Conservation (phyloP, 2,113 vertebrate species). For the Ctenodactylus gundi region DNA sequence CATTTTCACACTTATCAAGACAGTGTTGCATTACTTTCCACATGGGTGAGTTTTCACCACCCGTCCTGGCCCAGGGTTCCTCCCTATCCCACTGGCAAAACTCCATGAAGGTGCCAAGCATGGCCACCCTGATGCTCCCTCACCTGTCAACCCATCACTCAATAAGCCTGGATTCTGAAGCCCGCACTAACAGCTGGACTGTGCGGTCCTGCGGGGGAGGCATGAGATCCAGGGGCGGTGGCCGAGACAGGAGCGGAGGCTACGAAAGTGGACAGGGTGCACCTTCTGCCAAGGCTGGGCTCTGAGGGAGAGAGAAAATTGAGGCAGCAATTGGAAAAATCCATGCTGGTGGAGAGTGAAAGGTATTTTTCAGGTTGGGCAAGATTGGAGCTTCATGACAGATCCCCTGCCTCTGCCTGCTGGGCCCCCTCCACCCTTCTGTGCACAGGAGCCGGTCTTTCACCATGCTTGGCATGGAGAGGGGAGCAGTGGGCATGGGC, state of each 20-base stretch:
- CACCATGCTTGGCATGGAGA: not conserved
- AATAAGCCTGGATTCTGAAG: fast-evolving
- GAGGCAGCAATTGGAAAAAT: not conserved
- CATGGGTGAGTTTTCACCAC: not conserved
- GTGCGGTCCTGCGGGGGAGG: fast-evolving
- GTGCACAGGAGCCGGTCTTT: not conserved
- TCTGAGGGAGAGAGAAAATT: not conserved
- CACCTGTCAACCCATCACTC: not conserved
- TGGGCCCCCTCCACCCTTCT: not conserved
- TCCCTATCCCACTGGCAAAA: not conserved
- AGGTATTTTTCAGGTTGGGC: not conserved
- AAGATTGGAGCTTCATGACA: not conserved
- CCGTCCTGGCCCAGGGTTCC: not conserved
- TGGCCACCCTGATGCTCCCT: not conserved
- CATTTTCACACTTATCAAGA: not conserved
- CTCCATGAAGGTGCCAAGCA: not conserved
- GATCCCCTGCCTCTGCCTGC: too few relatives aligned
- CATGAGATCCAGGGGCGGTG: not conserved
- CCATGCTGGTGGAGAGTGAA: not conserved
- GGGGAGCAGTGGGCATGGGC: not conserved
- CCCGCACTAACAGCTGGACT: not conserved
- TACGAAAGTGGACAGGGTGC: not conserved
- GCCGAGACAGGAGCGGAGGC: not conserved
- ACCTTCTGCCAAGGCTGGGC: not conserved
- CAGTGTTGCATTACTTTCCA: not conserved